Evolutionary conservation across 2,113 vertebrate genomes (phyloP), one percentile per base, ranked within the genome.

Genomic region (Triplophysa tibetana): DNA sequence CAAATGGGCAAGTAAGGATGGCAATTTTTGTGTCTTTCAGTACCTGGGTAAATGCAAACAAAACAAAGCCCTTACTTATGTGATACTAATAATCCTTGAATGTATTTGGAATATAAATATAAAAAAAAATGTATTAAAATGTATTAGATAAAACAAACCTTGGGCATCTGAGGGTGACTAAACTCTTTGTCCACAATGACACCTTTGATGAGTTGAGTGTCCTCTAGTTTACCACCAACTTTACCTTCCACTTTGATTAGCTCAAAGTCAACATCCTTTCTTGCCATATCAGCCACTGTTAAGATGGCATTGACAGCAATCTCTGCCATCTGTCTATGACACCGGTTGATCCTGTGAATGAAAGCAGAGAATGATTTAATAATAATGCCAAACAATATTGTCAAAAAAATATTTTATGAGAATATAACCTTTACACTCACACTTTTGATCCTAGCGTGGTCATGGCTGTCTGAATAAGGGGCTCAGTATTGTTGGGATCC

Each of bases 91-190:
- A 70, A 45, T 5, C 29, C 9, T 13, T 16, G 4, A 9, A 45
- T 16, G 12, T 41, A 60, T 10, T 10, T 29, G 41, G 11, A 45
- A 67, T 8, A 60, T 13, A 50, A 45, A 24, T n/a, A n/a, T n/a
- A n/a, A n/a, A n/a, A n/a, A n/a, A n/a, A n/a, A n/a, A n/a, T n/a
- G n/a, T n/a, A n/a, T n/a, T n/a, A n/a, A n/a, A n/a, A n/a, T n/a
- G n/a, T n/a, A n/a, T n/a, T n/a, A n/a, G n/a, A n/a, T 19, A 58
- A 73, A 17, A 52, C 16, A 52, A 81, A 98, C 98, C 92, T 99
- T 99, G 38, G 97, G 96, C 98, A 99, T 99, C 89, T 99, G 98
- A 0, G 97, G 98, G 87, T 99, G 98, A 86, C 98, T 99, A 92
- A 99, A 99, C 83, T 99, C 98, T 90, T 99, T 99, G 88, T 99